Conservation (phyloP, 2,797 vertebrate species). For the Cynodonichthys magdalenae region DNA sequence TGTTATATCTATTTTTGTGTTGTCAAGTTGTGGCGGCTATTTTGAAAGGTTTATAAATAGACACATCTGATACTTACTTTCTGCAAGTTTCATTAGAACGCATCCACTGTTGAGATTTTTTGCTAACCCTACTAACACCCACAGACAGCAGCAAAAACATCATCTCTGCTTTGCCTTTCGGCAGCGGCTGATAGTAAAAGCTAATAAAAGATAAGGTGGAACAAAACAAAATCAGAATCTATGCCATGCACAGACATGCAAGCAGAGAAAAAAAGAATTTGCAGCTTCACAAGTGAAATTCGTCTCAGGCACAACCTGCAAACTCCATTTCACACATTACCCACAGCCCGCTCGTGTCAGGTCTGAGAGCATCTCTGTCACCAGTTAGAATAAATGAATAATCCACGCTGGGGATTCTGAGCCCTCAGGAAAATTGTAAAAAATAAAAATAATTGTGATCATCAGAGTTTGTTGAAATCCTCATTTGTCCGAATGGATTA, state of each 20-base stretch:
- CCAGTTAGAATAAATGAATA: constrained; percentile 62
- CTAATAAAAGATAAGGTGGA: background rate
- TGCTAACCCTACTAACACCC: too few relatives aligned
- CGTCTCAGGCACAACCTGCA: constrained; percentile 59
- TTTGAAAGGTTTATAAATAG: too few relatives aligned
- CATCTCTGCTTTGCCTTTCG: too few relatives aligned
- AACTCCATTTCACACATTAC: constrained; percentile 71
- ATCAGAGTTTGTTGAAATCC: constrained; percentile 46
- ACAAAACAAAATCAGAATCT: constrained; percentile 47
- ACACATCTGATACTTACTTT: too few relatives aligned
- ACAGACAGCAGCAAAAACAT: too few relatives aligned
- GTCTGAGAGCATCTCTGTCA: constrained; percentile 28
- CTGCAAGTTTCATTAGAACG: too few relatives aligned
- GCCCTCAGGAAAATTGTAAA: constrained; percentile 59
- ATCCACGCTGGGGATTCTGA: constrained; percentile 48
- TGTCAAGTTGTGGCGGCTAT: too few relatives aligned
- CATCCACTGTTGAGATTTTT: too few relatives aligned
- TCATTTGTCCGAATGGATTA: constrained; percentile 72
- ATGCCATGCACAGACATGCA: constrained; percentile 58
- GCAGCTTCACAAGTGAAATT: constrained; percentile 60
- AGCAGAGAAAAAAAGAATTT: constrained; percentile 58
- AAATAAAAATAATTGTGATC: constrained; percentile 62
- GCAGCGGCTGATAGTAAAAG: background rate
- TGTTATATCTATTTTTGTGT: too few relatives aligned
- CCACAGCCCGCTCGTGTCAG: constrained; percentile 40